Evolutionary conservation across 2,797 vertebrate genomes (phyloP), one percentile per base, ranked within the genome.

Genomic region (Neopelma chrysocephalum): DNA sequence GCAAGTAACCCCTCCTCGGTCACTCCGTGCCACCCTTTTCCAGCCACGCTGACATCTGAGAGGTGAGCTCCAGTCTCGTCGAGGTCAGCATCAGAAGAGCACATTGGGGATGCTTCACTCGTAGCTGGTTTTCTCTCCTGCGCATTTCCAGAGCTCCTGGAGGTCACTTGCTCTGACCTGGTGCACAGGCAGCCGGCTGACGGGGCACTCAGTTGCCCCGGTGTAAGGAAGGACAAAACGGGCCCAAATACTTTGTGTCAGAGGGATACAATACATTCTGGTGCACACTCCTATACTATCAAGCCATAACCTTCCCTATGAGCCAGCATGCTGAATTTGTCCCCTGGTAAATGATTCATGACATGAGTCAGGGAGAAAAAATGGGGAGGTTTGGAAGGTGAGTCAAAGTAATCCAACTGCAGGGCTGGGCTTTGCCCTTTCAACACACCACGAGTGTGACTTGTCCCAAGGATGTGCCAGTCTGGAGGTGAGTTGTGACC

Each of bases 361-460:
- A 51, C 5, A 5, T 70, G 65, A 87, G 13, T 53, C 53, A 43
- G 22, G 31, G 60, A 48, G 12, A 11, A 32, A 43, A 61, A 65
- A 23, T 2, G 6, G 17, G 31, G 22, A 64, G 12, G 53, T 40
- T 11, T 11, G 75, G 42, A 57, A 69, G 26, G 15, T 45, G 60
- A 53, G 10, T 81, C 60, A 57, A 29, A 43, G 1, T 22, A 53
- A 84, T 58, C 12, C 22, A 20, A 1, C 47, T 21, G 53, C 22
- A 68, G 48, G 36, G 19, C 20, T n/a, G 34, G 9, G 17, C 20
- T 69, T 79, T 66, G 22, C 19, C 73, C 11, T 80, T 89, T 36
- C 3, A 7, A 38, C 3, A 17, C 0, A 0, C 50, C 47, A 15
- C 8, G 11, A 25, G 10, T 5, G 0, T 9, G 56, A 47, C n/a